phyloP scores from a whole-genome alignment of 2,888 invertebrate species.

The Conchocele bisecta region DNA sequence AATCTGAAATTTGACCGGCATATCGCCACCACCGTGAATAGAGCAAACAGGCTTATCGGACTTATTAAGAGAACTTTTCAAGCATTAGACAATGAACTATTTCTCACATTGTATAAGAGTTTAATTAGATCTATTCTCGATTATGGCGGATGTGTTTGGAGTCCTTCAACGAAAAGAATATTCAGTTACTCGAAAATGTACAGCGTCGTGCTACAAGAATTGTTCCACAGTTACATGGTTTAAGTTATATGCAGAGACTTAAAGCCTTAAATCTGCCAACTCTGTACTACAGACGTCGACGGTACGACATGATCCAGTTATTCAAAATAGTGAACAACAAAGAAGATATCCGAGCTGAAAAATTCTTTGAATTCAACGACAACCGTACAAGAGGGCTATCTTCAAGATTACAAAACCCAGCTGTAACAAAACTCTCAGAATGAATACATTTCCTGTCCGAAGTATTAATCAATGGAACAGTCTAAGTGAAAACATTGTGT shows the following conservation, averaged over 20 bases:
- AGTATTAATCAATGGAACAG: background rate
- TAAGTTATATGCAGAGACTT: constrained; percentile 10
- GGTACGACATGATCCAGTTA: constrained; percentile 21
- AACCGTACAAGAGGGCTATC: background rate
- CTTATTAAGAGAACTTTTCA: constrained; percentile 4
- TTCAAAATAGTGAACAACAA: background rate
- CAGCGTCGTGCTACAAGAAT: constrained; percentile 12
- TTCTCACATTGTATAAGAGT: background rate
- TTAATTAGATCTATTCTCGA: background rate
- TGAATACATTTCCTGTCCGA: background rate
- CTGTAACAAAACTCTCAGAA: background rate
- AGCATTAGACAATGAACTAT: constrained; percentile 1
- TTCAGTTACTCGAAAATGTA: constrained; percentile 7
- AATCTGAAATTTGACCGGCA: constrained; percentile 8
- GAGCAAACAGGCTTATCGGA: constrained; percentile 7
- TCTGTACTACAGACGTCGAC: constrained; percentile 1
- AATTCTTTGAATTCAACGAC: background rate
- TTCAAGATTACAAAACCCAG: constrained; percentile 2
- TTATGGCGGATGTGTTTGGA: background rate
- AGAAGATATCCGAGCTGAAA: background rate
- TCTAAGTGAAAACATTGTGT: background rate
- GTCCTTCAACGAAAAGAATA: background rate
- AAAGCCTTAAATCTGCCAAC: constrained; percentile 16
- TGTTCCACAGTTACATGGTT: constrained; percentile 10
- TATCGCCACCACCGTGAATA: constrained; percentile 5